Percentiles rank a stretch among this genome's conserved stretches.
These are phyloP conservation scores for Hartigia nigra DNA, from an alignment of 2,888 invertebrate genomes.

Conservation along the genomic window DNA sequence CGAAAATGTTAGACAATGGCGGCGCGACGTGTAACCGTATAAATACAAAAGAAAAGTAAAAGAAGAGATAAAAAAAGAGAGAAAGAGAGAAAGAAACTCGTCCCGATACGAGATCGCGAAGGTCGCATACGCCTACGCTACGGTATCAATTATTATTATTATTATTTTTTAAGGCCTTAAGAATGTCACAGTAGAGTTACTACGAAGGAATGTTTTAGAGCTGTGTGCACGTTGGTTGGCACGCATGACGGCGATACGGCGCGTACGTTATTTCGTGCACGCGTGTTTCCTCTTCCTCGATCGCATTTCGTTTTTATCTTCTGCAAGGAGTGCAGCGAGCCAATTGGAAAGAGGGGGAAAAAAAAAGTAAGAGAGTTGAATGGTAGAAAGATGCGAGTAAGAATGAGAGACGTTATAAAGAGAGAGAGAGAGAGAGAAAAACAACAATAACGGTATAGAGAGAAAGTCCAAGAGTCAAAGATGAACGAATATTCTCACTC, in stretches of 20 bases:
- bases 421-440: background rate
- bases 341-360: slow-evolving; percentile 7
- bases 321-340: slow-evolving; percentile 24
- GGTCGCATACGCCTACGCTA: slow-evolving; percentile 1
- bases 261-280: background rate
- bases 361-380: slow-evolving; percentile 10
- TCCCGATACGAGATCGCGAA: slow-evolving; percentile 6
- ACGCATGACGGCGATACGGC: background rate
- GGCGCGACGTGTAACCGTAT: background rate
- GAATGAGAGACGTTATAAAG: slow-evolving; percentile 21
- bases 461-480: background rate
- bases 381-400: slow-evolving; percentile 1
- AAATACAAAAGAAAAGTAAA: background rate
- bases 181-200: slow-evolving; percentile 62
- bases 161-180: slow-evolving; percentile 54
- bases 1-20: background rate
- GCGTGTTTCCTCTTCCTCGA: slow-evolving; percentile 33
- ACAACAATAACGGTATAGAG: background rate
- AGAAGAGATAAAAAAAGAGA: background rate
- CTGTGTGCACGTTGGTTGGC: background rate
- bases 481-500: slow-evolving; percentile 10
- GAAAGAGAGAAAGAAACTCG: background rate
- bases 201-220: slow-evolving; percentile 58
- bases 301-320: slow-evolving; percentile 28
- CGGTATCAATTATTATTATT: slow-evolving; percentile 31